A percentile compares a stretch with the other conserved stretches of the same genome.
Conservation (phyloP, 2,888 invertebrate species). For the Eumacrocentrus americanus region DNA sequence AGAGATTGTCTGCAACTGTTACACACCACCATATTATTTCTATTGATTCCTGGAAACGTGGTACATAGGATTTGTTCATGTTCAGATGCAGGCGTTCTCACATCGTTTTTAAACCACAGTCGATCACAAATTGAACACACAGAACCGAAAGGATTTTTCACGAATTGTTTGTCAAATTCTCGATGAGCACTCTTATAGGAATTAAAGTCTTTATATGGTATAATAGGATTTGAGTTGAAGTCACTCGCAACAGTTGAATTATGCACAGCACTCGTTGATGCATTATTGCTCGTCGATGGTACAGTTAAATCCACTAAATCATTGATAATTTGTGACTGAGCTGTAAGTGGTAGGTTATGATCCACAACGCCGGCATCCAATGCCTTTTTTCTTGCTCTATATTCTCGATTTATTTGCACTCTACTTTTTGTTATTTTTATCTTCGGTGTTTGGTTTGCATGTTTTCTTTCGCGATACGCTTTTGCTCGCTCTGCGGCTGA, state of each 20-base stretch:
- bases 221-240: neutral
- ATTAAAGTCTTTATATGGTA: neutral
- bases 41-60: neutral
- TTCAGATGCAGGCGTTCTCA: neutral
- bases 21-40: constrained; percentile 7
- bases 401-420: too few relatives aligned
- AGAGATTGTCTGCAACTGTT: constrained; percentile 3
- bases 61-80: constrained; percentile 7
- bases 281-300: neutral
- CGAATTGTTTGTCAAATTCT: neutral
- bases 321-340: neutral
- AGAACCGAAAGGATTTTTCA: constrained; percentile 20
- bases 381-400: neutral
- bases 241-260: too few relatives aligned
- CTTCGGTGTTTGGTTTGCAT: neutral
- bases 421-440: neutral
- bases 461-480: neutral
- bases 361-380: neutral
- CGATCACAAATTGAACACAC: constrained; percentile 52
- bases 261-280: too few relatives aligned
- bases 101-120: constrained; percentile 53
- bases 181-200: neutral
- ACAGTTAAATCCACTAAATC: neutral
- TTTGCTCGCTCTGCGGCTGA: neutral
- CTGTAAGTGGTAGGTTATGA: neutral